Base-by-base conservation (phyloP, 2,113 vertebrate species). In the Montifringilla adamsi region DNA sequence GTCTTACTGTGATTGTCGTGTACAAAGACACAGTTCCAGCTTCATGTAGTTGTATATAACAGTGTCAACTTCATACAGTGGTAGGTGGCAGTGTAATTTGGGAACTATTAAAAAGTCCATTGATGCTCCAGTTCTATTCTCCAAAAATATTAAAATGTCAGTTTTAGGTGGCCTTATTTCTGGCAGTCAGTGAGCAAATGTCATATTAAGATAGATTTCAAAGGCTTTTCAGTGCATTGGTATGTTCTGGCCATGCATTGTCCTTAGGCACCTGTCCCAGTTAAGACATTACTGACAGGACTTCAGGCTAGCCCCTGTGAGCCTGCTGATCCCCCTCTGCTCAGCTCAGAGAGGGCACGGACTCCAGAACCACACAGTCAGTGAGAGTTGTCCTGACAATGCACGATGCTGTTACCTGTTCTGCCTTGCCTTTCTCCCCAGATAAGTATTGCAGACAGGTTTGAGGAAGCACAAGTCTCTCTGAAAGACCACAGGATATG, bases 161-260 rank as follows among this genome's bases (percentile, higher is more conserved):
- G 22, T 91, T 89, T 70, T 75, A 68, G 13, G 17, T 87, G 58
- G 24, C 63, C 75, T 76, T 73, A 16, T 58, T 91, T 92, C 82
- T 86, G 88, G 72, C 37, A 73, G 62, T 44, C 19, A 22, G 14
- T 69, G 63, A 64, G 44, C 9, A 85, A 88, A 90, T 73, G 55
- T 66, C 67, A 58, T 3, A 33, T 18, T 68, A 73, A 80, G 50
- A 47, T 76, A 52, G 46, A 91, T 90, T 94, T 94, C 66, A 56
- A 59, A 84, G 74, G 6, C 52, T 89, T 77, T 75, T 72, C 74
- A 53, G 62, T 60, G 31, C 33, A 35, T 53, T 90, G 52, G 8
- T 69, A 23, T 64, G 50, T 77, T 76, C 46, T 92, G 67, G 55
- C 75, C 49, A n/a, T 22, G 31, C n/a, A n/a, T 90, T 91, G 49